Evolutionary conservation across 2,888 invertebrate genomes (phyloP).

Genomic region (Eupithecia abbreviata): DNA sequence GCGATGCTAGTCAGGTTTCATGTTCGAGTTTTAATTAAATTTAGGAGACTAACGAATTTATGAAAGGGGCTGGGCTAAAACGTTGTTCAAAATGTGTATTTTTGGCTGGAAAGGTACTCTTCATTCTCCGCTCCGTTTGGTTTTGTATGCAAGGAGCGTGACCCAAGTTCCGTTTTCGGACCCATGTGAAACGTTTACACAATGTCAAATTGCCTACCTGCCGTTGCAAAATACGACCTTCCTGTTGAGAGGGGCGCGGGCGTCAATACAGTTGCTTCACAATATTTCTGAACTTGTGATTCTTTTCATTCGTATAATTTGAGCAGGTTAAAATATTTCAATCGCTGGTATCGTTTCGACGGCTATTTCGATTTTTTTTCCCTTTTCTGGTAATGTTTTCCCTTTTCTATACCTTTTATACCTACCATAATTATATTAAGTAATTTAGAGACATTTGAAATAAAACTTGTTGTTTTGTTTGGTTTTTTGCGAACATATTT

Average conservation of each 20-base stretch:
- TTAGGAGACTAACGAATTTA: constrained; percentile 27
- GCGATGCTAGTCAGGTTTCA: constrained; percentile 30
- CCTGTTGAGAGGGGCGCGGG: constrained; percentile 56
- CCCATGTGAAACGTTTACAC: constrained; percentile 77
- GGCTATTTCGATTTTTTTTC: not conserved
- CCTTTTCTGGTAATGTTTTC: not conserved
- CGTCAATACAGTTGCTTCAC: constrained; percentile 40
- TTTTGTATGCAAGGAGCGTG: constrained; percentile 74
- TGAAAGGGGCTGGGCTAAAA: constrained; percentile 30
- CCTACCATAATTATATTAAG: too few species aligned
- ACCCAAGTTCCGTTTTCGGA: constrained; percentile 74
- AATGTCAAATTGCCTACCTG: constrained; percentile 75
- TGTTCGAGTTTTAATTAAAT: constrained; percentile 28
- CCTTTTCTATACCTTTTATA: not conserved
- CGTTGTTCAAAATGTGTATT: constrained; percentile 31
- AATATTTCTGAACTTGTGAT: constrained; percentile 26
- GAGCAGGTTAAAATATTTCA: constrained; percentile 13
- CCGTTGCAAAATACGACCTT: constrained; percentile 68
- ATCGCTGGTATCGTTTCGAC: not conserved
- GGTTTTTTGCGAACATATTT: not conserved
- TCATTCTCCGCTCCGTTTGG: constrained; percentile 44
- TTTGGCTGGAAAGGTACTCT: constrained; percentile 36
- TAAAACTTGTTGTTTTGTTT: not conserved
- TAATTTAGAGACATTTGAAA: not conserved
- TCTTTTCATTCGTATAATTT: constrained; percentile 24